phyloP scores from a whole-genome alignment of 2,888 invertebrate species.

The Tachina grossa region DNA sequence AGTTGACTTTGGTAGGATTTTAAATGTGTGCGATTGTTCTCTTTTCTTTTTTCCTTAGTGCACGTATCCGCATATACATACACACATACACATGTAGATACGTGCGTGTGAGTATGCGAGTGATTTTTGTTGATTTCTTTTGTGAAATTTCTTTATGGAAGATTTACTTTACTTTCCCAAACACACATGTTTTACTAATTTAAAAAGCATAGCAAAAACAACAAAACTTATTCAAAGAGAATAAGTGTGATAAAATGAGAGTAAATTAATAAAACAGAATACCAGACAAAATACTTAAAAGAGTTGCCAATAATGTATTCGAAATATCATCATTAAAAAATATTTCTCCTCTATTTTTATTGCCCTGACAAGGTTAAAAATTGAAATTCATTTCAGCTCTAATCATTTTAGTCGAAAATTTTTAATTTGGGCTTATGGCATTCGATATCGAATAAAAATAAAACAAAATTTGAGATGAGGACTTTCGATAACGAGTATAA shows the following conservation, averaged over 20 bases:
- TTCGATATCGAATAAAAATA: too few species aligned
- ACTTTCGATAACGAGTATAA: too few species aligned
- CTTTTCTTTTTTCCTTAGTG: conserved; percentile 52
- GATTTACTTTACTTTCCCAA: conserved; percentile 64
- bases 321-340: too few species aligned
- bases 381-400: too few species aligned
- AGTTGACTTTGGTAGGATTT: conserved; percentile 65
- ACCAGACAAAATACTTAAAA: not conserved
- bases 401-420: too few species aligned
- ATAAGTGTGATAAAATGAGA: conserved; percentile 47
- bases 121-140: conserved; percentile 54
- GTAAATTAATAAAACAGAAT: conserved; percentile 36
- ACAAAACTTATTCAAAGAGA: conserved; percentile 41
- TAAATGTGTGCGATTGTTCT: conserved; percentile 62
- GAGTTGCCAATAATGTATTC: too few species aligned
- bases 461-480: too few species aligned
- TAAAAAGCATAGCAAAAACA: conserved; percentile 26
- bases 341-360: too few species aligned
- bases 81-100: too few species aligned
- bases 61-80: conserved; percentile 24
- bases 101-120: conserved; percentile 1
- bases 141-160: conserved; percentile 59
- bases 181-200: conserved; percentile 56
- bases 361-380: too few species aligned
- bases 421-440: too few species aligned